Evolutionary conservation across 2,113 vertebrate species (phyloP).

Genomic region (Cyanocitta stelleri): DNA sequence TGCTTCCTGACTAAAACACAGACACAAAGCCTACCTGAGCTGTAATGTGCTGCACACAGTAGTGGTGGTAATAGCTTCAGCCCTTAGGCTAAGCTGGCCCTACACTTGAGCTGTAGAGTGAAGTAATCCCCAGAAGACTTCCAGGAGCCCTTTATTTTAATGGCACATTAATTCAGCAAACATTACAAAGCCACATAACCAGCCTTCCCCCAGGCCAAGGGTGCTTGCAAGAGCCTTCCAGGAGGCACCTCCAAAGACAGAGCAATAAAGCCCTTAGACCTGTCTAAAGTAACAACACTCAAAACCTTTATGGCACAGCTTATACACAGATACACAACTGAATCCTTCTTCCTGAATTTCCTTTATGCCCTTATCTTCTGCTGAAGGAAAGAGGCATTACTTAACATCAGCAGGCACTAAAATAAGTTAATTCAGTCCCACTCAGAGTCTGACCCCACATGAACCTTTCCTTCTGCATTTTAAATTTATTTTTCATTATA

Average conservation of each 20-base stretch:
- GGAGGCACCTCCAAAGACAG: background rate
- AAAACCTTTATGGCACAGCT: background rate
- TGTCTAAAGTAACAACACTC: background rate
- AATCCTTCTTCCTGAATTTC: background rate
- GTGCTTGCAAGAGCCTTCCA: background rate
- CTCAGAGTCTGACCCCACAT: background rate
- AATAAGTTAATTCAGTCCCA: background rate
- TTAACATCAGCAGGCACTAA: background rate
- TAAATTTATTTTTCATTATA: background rate
- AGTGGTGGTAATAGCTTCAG: background rate
- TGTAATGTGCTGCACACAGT: too few relatives aligned
- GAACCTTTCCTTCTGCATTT: background rate
- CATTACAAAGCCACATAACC: background rate
- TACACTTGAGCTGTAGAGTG: background rate
- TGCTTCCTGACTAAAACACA: background rate
- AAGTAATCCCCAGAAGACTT: background rate
- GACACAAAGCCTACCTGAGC: background rate
- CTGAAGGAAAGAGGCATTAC: background rate
- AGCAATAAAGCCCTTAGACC: background rate
- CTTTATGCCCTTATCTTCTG: background rate
- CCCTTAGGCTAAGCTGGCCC: background rate
- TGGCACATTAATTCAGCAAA: background rate
- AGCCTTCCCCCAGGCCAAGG: background rate
- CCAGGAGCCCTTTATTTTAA: background rate
- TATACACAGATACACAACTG: rapidly evolving